These are phyloP conservation scores for Leptinotarsa texana DNA, from an alignment of 1,140 invertebrate genomes.

Conservation along the genomic window DNA sequence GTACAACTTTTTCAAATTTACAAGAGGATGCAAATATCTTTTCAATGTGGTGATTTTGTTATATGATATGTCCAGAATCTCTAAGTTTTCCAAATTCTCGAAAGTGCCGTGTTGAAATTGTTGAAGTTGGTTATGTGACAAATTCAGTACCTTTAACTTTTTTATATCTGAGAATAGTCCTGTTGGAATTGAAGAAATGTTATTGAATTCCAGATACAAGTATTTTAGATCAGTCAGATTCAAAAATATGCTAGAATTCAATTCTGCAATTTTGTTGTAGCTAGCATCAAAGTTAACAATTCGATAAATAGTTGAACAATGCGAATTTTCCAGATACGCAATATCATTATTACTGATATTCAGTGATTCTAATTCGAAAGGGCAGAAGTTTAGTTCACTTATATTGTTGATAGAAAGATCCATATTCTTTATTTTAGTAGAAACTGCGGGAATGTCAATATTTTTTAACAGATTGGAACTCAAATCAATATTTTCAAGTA, in stretches of 20 bases:
- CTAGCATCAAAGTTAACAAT: conserved; percentile 7
- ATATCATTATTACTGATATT: not conserved
- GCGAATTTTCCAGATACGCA: not conserved
- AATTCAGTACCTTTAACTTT: not conserved
- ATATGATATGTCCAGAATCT: conserved; percentile 10
- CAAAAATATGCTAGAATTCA: not conserved
- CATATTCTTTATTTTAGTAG: not conserved
- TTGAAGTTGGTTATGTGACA: conserved; percentile 15
- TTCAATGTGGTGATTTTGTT: conserved; percentile 4
- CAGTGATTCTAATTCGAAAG: not conserved
- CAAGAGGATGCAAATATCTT: conserved; percentile 3
- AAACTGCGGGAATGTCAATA: not conserved
- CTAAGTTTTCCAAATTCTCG: not conserved
- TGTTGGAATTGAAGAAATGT: conserved; percentile 18
- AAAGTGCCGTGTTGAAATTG: conserved; percentile 16
- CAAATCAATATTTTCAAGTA: not conserved
- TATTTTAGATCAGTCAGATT: not conserved
- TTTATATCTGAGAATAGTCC: conserved; percentile 9
- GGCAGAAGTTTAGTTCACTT: conserved; percentile 4
- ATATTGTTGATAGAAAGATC: conserved; percentile 20
- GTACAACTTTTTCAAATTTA: conserved; percentile 1
- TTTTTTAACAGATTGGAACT: not conserved
- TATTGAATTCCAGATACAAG: conserved; percentile 10
- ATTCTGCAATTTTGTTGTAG: not conserved
- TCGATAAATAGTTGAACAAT: not conserved